A percentile compares a stretch with the other conserved stretches of the same genome.
phyloP scores from a whole-genome alignment of 2,113 vertebrate species.

The Cephalopterus ornatus region DNA sequence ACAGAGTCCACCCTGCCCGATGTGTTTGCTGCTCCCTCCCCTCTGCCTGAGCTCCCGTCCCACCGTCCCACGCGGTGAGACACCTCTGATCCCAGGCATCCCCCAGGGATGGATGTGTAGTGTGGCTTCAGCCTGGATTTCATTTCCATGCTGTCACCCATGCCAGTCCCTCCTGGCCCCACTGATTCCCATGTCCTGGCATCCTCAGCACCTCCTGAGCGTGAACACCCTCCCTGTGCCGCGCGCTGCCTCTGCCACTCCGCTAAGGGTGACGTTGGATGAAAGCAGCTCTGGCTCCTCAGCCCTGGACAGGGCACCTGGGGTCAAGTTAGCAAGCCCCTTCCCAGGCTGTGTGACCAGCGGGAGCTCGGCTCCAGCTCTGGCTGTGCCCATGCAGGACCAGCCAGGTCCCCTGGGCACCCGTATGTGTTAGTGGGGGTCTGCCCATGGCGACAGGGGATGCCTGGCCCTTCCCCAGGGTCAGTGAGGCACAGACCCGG shows the following conservation, averaged over 20 bases:
- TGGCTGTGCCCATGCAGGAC: background rate
- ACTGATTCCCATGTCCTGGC: fast-evolving
- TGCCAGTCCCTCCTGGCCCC: background rate
- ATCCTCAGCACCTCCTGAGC: background rate
- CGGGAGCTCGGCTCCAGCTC: background rate
- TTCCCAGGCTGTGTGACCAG: background rate
- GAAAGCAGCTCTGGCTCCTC: background rate
- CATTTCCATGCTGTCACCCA: fast-evolving
- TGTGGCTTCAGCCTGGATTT: background rate
- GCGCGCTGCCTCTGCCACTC: fast-evolving
- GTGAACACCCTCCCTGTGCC: background rate
- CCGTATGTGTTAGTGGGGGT: fast-evolving
- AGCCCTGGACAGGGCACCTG: background rate
- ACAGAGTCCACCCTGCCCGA: background rate
- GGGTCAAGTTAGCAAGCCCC: fast-evolving
- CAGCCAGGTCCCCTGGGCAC: fast-evolving
- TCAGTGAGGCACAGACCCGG: background rate
- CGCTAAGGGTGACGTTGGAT: fast-evolving
- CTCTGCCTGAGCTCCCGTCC: background rate
- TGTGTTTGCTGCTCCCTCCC: background rate
- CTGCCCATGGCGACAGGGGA: fast-evolving
- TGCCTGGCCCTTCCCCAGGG: background rate
- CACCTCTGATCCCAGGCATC: fast-evolving
- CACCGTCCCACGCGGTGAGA: background rate
- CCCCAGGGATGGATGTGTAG: background rate